Percentiles rank a stretch among this genome's conserved stretches.
These are phyloP conservation scores for Synanthedon formicaeformis DNA, from an alignment of 2,888 invertebrate genomes.

Conservation along the genomic window DNA sequence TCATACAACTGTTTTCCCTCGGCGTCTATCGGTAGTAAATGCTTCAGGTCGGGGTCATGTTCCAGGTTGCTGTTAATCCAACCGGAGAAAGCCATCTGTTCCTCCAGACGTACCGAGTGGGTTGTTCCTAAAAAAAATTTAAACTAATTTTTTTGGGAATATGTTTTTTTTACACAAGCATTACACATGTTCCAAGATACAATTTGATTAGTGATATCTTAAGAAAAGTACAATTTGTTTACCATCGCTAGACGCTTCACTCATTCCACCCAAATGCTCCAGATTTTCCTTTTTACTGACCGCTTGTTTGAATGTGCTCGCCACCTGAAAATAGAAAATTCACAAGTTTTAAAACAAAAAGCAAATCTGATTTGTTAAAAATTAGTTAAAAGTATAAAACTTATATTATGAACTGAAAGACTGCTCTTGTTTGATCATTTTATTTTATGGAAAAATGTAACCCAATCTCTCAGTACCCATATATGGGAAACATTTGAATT, in stretches of 20 bases:
- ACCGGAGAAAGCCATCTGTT: conserved; percentile 97
- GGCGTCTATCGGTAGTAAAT: conserved; percentile 90
- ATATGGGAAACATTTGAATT: too few relatives aligned
- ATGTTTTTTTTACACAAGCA: too few relatives aligned
- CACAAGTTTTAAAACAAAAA: too few relatives aligned
- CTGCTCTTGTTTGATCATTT: too few relatives aligned
- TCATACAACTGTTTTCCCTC: conserved; percentile 93
- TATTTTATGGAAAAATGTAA: too few relatives aligned
- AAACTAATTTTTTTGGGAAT: too few relatives aligned
- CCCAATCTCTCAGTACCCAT: too few relatives aligned
- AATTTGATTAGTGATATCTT: neutral
- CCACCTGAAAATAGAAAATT: conserved; percentile 63
- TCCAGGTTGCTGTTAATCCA: conserved; percentile 97
- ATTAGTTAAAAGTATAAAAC: too few relatives aligned
- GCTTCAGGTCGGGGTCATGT: conserved; percentile 89
- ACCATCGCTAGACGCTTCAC: conserved; percentile 93
- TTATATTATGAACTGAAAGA: too few relatives aligned
- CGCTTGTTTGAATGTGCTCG: conserved; percentile 92
- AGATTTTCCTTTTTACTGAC: conserved; percentile 93
- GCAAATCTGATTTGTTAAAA: too few relatives aligned
- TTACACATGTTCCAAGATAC: too few relatives aligned
- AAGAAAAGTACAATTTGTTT: conserved; percentile 5
- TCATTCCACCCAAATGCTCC: conserved; percentile 92
- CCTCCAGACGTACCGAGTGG: conserved; percentile 94
- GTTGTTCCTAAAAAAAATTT: conserved; percentile 77